Evolutionary conservation across 1,140 invertebrate genomes (phyloP).

Genomic region (Drepana arcuata): DNA sequence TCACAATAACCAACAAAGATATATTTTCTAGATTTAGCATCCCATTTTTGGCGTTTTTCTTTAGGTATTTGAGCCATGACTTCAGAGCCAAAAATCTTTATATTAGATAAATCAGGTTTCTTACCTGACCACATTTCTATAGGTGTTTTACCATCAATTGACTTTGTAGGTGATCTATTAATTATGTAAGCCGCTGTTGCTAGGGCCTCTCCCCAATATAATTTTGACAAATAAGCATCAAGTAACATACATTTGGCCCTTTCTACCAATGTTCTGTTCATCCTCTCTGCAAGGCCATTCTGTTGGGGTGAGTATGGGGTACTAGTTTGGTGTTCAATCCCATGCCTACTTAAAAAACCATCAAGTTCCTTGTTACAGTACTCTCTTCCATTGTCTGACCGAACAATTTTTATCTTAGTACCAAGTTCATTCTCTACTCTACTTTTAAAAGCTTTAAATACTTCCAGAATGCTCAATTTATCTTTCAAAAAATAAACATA

Average conservation of each 20-base stretch:
- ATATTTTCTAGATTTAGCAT: conserved; percentile 15
- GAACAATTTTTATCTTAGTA: conserved; percentile 16
- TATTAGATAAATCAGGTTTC: conserved; percentile 17
- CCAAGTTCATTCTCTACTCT: conserved; percentile 19
- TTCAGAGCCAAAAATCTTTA: conserved; percentile 19
- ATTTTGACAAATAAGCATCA: conserved; percentile 12
- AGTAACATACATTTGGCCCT: conserved; percentile 18
- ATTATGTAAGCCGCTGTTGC: conserved; percentile 17
- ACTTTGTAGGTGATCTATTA: conserved; percentile 14
- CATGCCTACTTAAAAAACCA: conserved; percentile 11
- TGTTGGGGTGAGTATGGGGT: conserved; percentile 18
- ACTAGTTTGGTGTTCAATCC: conserved; percentile 18
- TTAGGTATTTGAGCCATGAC: conserved; percentile 23
- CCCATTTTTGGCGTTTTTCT: conserved; percentile 25
- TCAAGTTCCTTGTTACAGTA: conserved; percentile 18
- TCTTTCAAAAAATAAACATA: conserved; percentile 18
- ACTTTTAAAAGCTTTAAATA: conserved; percentile 16
- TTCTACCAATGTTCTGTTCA: conserved; percentile 19
- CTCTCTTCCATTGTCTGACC: conserved; percentile 18
- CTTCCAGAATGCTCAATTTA: conserved; percentile 12
- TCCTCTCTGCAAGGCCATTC: conserved; percentile 18
- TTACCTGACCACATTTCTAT: conserved; percentile 16
- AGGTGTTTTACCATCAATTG: conserved; percentile 13
- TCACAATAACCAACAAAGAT: conserved; percentile 25
- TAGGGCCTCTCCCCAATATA: conserved; percentile 14